A percentile compares a stretch with the other conserved stretches of the same genome.
phyloP scores from a whole-genome alignment of 1,140 invertebrate genomes.

The Marisa cornuarietis region DNA sequence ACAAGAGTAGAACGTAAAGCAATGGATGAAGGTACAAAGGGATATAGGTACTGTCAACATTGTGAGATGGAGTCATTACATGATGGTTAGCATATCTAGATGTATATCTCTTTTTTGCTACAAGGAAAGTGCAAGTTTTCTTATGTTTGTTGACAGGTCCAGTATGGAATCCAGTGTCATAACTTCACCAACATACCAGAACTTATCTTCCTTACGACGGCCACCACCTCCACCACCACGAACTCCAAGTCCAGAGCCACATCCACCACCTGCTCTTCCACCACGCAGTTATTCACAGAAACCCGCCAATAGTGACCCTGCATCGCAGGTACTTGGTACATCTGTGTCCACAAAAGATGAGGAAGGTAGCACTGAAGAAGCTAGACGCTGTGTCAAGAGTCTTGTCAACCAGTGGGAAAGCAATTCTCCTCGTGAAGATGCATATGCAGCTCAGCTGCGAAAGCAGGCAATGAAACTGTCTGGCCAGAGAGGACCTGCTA shows the following conservation, averaged over 20 bases:
- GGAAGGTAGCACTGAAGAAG: constrained; percentile 25
- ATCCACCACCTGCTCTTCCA: constrained; percentile 49
- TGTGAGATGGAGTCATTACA: too few relatives aligned
- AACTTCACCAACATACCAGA: constrained; percentile 42
- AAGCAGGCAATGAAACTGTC: constrained; percentile 47
- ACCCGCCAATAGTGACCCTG: constrained; percentile 13
- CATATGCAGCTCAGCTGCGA: constrained; percentile 50
- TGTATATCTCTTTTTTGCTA: too few relatives aligned
- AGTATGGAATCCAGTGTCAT: constrained; percentile 42
- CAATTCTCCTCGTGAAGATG: constrained; percentile 45
- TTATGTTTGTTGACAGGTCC: constrained; percentile 33
- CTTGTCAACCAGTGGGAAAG: constrained; percentile 38
- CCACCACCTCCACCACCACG: constrained; percentile 47
- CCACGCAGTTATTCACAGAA: constrained; percentile 44
- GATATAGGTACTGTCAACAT: too few relatives aligned
- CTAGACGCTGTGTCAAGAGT: constrained; percentile 29
- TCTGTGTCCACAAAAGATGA: constrained; percentile 15
- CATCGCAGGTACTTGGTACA: constrained; percentile 9
- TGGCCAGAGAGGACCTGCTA: constrained; percentile 33
- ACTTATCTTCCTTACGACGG: constrained; percentile 24
- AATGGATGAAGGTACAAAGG: too few relatives aligned
- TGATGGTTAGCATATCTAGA: too few relatives aligned
- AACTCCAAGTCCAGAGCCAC: constrained; percentile 38
- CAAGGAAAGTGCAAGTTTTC: not conserved
- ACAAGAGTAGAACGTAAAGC: too few relatives aligned